A percentile compares a stretch with the other conserved stretches of the same genome.
Evolutionary conservation across 2,888 invertebrate genomes (phyloP).

Genomic region (Xestia sexstrigata): DNA sequence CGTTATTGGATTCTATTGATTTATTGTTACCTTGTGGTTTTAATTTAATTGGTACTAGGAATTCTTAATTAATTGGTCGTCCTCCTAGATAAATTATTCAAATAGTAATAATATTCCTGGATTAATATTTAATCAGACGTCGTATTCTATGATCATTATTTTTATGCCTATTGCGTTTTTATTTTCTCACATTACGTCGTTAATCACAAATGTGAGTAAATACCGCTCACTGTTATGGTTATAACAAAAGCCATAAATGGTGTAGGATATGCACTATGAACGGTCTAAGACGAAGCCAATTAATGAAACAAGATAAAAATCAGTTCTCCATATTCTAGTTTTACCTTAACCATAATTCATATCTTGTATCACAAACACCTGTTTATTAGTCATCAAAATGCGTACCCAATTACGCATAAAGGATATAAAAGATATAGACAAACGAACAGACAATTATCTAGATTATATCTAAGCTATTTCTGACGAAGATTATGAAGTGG

Average conservation of each 20-base stretch:
- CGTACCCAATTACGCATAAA: slow-evolving; percentile 64
- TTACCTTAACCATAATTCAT: slow-evolving; percentile 48
- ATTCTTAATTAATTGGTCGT: not conserved
- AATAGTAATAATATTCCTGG: not conserved
- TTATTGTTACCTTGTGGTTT: not conserved
- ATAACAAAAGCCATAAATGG: slow-evolving; percentile 52
- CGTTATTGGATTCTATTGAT: slow-evolving; percentile 39
- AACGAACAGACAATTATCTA: slow-evolving; percentile 58
- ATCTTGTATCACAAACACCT: slow-evolving; percentile 72
- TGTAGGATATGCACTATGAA: slow-evolving; percentile 46
- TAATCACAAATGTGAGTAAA: slow-evolving; percentile 28
- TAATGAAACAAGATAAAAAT: slow-evolving; percentile 55
- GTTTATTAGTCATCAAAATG: slow-evolving; percentile 72
- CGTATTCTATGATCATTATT: not conserved
- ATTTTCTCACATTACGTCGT: slow-evolving; percentile 25
- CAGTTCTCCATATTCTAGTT: slow-evolving; percentile 42
- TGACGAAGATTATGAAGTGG: slow-evolving; percentile 51
- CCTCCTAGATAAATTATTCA: not conserved
- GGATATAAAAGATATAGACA: slow-evolving; percentile 54
- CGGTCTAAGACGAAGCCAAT: slow-evolving; percentile 30
- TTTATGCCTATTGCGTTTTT: not conserved
- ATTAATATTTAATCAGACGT: not conserved
- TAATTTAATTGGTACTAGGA: not conserved
- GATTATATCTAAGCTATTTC: slow-evolving; percentile 55
- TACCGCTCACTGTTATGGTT: slow-evolving; percentile 18